Conservation (phyloP, 2,797 vertebrate species). For the Astyanax mexicanus region DNA sequence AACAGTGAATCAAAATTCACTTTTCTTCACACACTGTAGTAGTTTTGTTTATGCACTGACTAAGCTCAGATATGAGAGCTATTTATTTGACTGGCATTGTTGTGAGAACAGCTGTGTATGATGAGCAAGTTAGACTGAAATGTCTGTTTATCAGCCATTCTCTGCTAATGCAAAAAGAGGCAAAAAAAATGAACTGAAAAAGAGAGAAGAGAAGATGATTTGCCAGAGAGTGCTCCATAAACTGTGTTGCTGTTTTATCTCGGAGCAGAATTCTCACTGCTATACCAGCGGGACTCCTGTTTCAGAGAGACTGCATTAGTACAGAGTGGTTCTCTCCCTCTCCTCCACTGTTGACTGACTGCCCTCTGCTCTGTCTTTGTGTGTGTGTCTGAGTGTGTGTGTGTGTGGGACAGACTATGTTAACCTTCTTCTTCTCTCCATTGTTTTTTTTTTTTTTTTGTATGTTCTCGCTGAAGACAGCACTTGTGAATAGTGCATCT, state of each 20-base stretch:
- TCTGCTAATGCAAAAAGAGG: slow-evolving; percentile 74
- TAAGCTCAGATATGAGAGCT: slow-evolving; percentile 17
- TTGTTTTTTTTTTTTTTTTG: slow-evolving; percentile 71
- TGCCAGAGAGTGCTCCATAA: slow-evolving; percentile 50
- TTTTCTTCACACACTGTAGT: slow-evolving; percentile 40
- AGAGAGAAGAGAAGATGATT: slow-evolving; percentile 29
- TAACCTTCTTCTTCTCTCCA: slow-evolving; percentile 86
- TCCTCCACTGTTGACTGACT: slow-evolving; percentile 73
- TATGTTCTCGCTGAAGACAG: slow-evolving; percentile 90
- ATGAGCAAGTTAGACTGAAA: slow-evolving; percentile 28
- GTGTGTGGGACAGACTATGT: slow-evolving; percentile 77
- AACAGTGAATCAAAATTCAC: slow-evolving; percentile 57
- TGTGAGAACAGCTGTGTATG: slow-evolving; percentile 21
- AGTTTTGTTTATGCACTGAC: slow-evolving; percentile 25
- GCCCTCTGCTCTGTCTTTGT: slow-evolving; percentile 71
- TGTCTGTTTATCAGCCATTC: slow-evolving; percentile 68
- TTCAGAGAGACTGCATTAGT: slow-evolving; percentile 73
- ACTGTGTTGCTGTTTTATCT: slow-evolving; percentile 40
- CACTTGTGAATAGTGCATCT: slow-evolving; percentile 91
- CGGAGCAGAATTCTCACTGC: slow-evolving; percentile 47
- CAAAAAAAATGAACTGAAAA: slow-evolving; percentile 62
- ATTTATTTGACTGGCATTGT: slow-evolving; percentile 27
- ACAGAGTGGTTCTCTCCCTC: slow-evolving; percentile 74
- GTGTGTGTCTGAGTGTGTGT: slow-evolving; percentile 72
- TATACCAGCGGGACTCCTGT: slow-evolving; percentile 55